Evolutionary conservation across 2,888 invertebrate genomes (phyloP).

Genomic region (Mimumesa dahlbomi): DNA sequence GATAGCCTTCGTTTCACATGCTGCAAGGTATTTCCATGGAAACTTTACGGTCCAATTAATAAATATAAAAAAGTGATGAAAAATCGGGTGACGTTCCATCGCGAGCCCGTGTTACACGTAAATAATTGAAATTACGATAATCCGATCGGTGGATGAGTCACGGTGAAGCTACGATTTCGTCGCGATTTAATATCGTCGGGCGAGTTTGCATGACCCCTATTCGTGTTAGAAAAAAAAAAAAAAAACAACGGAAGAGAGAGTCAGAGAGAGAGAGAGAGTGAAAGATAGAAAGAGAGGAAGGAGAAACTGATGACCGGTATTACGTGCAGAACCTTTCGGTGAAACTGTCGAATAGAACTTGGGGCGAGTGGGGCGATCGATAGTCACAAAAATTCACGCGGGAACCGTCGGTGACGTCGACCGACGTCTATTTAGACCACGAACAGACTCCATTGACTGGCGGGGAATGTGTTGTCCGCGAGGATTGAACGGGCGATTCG

Average conservation of each 20-base stretch:
- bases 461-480: slow-evolving; percentile 9
- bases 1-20: too few species aligned
- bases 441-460: background rate
- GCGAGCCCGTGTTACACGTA: too few species aligned
- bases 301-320: background rate
- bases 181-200: background rate
- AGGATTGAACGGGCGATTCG: background rate
- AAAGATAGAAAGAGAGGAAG: too few species aligned
- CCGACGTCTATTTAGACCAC: background rate
- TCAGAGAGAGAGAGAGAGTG: too few species aligned
- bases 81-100: too few species aligned
- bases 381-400: slow-evolving; percentile 40
- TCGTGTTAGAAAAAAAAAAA: slow-evolving; percentile 16
- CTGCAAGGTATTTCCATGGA: too few species aligned
- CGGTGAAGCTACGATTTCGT: background rate
- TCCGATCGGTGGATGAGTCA: background rate
- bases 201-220: background rate
- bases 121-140: too few species aligned
- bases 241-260: too few species aligned
- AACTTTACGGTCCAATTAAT: too few species aligned
- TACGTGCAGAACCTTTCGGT: background rate
- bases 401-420: slow-evolving; percentile 9
- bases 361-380: slow-evolving; percentile 29
- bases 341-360: slow-evolving; percentile 11
- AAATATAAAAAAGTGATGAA: too few species aligned